Base-by-base conservation (phyloP, 64 coral and sea anemone genomes). In the Pocillopora damicornis region DNA sequence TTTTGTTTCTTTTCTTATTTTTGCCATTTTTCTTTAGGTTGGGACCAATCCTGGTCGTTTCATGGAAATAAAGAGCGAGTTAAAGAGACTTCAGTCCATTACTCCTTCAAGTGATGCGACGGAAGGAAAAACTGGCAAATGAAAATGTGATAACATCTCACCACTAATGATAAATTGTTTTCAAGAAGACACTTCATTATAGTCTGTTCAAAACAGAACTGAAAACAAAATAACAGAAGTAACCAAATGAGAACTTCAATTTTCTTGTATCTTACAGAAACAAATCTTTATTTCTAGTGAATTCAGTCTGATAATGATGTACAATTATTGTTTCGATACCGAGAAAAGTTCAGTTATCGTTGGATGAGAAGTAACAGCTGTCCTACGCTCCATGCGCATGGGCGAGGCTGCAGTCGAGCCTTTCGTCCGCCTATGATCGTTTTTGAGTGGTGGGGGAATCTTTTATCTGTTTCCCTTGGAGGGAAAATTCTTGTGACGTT, bases 81-180 rank as follows among this genome's bases (percentile, higher is more conserved):
- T 85, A 13, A 85, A 85, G 38, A 73, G 81, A 72, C 58, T 85
- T 58, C 81, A 85, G 18, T 63, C 81, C 81, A 72, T 85, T 51
- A 72, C 81, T 58, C 81, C 81, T 13, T 71, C 63, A 11, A 69
- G 36, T 71, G 81, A 85, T 22, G 22, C 81, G 2, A 63, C 81
- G 56, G 81, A 85, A 85, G 81, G 64, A 58, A 63, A 85, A 38
- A 37, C 81, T 1, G 65, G 36, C 16, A 85, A 65, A 42, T 85
- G 22, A 58, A n/a, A 77, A 23, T 9, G 25, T 71, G 4, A 25
- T 1, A 11, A 71, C 11, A 71, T 11, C n/a, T 30, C 20, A 6
- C 10, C n/a, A 30, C 20, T 30, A 10, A 71, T 11, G 25, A 71
- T 9, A 71, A 11, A 71, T 25, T 71, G 25, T 71, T 10, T 20